Evolutionary conservation across 2,113 vertebrate species (phyloP), one percentile per base, ranked within the genome.

Genomic region (Chascanopsetta lugubris): DNA sequence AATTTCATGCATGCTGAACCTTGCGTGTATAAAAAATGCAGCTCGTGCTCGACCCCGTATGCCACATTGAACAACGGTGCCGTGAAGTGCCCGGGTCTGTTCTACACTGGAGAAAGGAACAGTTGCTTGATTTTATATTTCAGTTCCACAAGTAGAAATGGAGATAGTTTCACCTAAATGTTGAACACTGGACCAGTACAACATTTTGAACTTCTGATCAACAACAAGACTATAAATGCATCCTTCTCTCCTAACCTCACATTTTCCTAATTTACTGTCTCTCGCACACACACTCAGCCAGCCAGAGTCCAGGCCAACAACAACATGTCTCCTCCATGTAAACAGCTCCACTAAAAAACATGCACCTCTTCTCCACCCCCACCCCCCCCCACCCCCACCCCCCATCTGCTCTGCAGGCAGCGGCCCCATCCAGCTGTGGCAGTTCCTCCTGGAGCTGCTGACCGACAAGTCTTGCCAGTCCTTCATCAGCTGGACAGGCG

Each of bases 401-500:
- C 29, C 29, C 66, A 53, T 71, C 59, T 87, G 86, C 87, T 80
- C 70, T 64, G 18, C 77, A 99, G 97, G 97, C 89, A 99, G 96
- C 5, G 97, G 97, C 72, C 97, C 97, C 46, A 99, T 99, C 86
- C 97, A 99, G 69, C 94, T 99, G 87, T 99, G 97, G 97, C 97
- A 99, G 90, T 99, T 98, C 88, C 93, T 99, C 58, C 91, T 98
- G 92, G 97, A 99, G 85, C 93, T 98, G 70, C 93, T 99, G 85
- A 99, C 97, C 61, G 97, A 99, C 93, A 99, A 99, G 85, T 99
- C 97, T 66, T 99, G 97, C 85, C 97, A 99, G 91, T 96, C 97
- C 75, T 99, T 99, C 91, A 99, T 99, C 93, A 99, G 97, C 92
- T 99, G 97, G 97, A 99, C 97, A 13, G 97, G 97, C 9, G 97